These are phyloP conservation scores for Abscondita cerata DNA, from an alignment of 2,888 invertebrate genomes.

Conservation along the genomic window DNA sequence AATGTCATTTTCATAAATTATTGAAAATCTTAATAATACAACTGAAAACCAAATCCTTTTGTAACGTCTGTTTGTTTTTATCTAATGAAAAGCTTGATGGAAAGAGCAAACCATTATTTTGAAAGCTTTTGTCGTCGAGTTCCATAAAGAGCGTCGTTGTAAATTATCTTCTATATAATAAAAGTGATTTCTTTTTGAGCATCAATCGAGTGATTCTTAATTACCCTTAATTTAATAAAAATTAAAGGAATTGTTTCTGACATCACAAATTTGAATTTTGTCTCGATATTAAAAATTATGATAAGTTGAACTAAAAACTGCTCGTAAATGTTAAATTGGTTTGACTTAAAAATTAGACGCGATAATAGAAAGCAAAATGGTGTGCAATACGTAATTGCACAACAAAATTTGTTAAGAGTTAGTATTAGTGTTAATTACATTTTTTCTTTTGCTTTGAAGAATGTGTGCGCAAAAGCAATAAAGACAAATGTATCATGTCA, in stretches of 20 bases:
- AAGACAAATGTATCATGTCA: no score
- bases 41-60: slow-evolving; percentile 5
- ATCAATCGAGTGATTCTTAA: slow-evolving; percentile 13
- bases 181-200: slow-evolving; percentile 3
- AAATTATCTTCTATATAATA: slow-evolving; percentile 17
- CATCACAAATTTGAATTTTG: slow-evolving; percentile 6
- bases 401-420: no score
- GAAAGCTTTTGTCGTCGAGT: slow-evolving; percentile 21
- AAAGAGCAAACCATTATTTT: slow-evolving; percentile 18
- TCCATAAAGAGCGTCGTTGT: slow-evolving; percentile 14
- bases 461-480: no score
- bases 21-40: background rate
- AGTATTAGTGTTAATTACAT: no score
- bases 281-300: slow-evolving; percentile 9
- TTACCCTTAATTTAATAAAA: slow-evolving; percentile 11
- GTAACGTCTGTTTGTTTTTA: slow-evolving; percentile 17
- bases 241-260: slow-evolving; percentile 3
- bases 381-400: no score
- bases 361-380: slow-evolving; percentile 19
- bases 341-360: slow-evolving; percentile 9
- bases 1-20: background rate
- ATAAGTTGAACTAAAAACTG: slow-evolving; percentile 18
- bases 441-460: no score
- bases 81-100: slow-evolving; percentile 20
- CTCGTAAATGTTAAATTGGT: slow-evolving; percentile 16